These are phyloP conservation scores for Agelastica alni DNA, from an alignment of 2,888 invertebrate species.

Conservation along the genomic window DNA sequence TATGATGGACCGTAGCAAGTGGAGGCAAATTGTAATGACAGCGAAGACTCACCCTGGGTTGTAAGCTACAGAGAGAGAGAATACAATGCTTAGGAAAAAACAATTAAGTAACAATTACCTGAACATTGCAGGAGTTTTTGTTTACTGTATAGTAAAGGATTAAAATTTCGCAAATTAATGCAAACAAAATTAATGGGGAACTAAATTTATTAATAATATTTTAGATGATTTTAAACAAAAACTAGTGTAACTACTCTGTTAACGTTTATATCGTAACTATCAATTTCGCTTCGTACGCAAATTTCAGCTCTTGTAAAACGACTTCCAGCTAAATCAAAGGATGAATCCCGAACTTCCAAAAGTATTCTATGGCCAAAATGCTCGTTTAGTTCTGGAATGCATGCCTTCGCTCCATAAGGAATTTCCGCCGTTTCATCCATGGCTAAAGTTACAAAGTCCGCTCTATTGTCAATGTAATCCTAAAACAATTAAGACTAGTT, in stretches of 20 bases:
- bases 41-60: too few relatives aligned
- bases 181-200: too few relatives aligned
- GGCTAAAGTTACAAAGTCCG: slow-evolving; percentile 57
- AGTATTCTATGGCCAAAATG: slow-evolving; percentile 58
- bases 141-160: too few relatives aligned
- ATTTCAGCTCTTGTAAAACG: slow-evolving; percentile 58
- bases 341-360: slow-evolving; percentile 58
- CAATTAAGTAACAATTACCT: too few relatives aligned
- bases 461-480: slow-evolving; percentile 60
- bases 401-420: slow-evolving; percentile 57
- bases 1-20: too few relatives aligned
- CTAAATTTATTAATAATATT: too few relatives aligned
- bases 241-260: slow-evolving; percentile 57
- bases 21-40: too few relatives aligned
- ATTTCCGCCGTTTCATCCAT: slow-evolving; percentile 57
- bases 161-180: too few relatives aligned
- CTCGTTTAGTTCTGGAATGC: slow-evolving; percentile 59
- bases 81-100: too few relatives aligned
- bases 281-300: slow-evolving; percentile 60
- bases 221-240: slow-evolving; percentile 48
- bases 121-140: too few relatives aligned
- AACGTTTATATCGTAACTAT: slow-evolving; percentile 59
- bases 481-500: slow-evolving; percentile 40
- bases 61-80: too few relatives aligned
- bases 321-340: slow-evolving; percentile 51